Evolutionary conservation across 64 coral and sea anemone species (phyloP).

Genomic region (Acropora tenuis): DNA sequence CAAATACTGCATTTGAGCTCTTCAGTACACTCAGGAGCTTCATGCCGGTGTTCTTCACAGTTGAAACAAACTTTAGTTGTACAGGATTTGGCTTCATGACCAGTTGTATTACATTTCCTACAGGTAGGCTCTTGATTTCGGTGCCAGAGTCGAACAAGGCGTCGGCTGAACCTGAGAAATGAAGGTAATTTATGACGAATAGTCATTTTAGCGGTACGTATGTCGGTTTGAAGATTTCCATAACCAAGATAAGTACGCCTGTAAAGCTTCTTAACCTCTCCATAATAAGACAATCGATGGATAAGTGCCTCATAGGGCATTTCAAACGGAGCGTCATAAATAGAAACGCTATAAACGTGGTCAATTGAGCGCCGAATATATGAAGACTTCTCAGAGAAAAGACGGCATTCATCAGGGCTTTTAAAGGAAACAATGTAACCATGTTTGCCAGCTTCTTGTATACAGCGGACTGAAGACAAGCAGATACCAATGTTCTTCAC

Average conservation of each 20-base stretch:
- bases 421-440: no score
- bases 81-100: not conserved
- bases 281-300: no score
- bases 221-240: not conserved
- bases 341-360: not conserved
- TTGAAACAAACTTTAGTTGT: not conserved
- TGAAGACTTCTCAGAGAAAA: no score
- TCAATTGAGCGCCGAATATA: no score
- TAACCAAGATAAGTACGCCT: no score
- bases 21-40: not conserved
- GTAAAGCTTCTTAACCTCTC: not conserved
- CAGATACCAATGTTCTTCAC: no score
- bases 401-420: no score
- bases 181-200: not conserved
- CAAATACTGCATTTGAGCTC: not conserved
- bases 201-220: not conserved
- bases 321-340: slow-evolving; percentile 3
- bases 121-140: not conserved
- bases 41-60: not conserved
- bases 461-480: no score
- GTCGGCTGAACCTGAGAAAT: not conserved
- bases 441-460: no score
- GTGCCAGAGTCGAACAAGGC: not conserved
- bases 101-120: not conserved
- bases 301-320: not conserved